These are phyloP conservation scores for Dermochelys coriacea DNA, from an alignment of 2,797 vertebrate species.

Conservation along the genomic window DNA sequence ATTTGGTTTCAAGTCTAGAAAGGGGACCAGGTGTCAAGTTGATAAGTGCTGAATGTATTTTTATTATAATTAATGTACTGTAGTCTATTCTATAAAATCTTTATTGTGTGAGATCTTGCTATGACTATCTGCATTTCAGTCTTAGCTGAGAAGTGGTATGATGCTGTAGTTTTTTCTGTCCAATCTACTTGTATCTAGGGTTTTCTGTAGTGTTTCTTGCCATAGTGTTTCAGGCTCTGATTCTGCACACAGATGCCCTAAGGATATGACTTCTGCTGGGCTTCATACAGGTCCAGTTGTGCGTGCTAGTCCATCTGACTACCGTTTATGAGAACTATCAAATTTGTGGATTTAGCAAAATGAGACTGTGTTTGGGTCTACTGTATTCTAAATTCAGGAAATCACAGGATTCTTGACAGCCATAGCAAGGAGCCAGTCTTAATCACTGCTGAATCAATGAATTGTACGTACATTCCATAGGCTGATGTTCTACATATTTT, in stretches of 20 bases:
- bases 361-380: neutral
- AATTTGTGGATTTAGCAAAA: neutral
- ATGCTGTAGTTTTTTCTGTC: neutral
- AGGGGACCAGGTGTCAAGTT: neutral
- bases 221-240: neutral
- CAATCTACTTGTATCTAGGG: neutral
- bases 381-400: neutral
- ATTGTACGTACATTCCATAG: neutral
- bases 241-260: neutral
- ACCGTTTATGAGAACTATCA: neutral
- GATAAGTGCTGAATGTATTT: neutral
- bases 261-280: neutral
- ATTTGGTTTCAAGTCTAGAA: neutral
- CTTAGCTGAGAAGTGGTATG: neutral
- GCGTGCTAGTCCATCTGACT: neutral
- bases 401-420: neutral
- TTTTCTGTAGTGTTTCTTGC: neutral
- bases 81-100: neutral
- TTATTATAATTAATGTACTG: neutral
- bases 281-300: neutral
- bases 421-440: neutral
- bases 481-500: neutral
- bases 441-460: neutral
- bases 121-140: neutral
- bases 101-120: neutral